Base-by-base conservation (phyloP, 2,888 invertebrate species). In the Hemithea aestivaria region DNA sequence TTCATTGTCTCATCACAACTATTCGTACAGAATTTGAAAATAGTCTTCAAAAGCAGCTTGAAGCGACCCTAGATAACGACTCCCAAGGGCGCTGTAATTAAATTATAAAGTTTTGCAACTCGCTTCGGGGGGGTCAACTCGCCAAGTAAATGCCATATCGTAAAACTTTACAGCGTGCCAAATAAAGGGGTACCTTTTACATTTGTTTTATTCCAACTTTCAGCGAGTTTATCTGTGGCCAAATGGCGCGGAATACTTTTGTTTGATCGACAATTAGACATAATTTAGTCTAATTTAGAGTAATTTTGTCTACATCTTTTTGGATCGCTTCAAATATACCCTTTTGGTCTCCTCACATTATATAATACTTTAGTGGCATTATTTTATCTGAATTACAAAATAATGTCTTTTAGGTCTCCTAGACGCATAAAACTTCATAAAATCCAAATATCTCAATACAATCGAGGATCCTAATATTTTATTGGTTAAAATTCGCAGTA, bases 131-230 rank as follows among this genome's bases (percentile, higher is more conserved):
- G 85, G 85, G 84, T 84, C 84, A 84, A 81, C 77, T 78, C 67
- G 66, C 58, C 72, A 77, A 80, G 75, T 76, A 80, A 84, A 83
- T 74, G 81, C 67, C 62, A 62, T 74, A 70, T 80, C 81, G 70
- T 85, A 84, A 85, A 87, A 84, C 69, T 87, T 85, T 87, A 85
- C 72, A 72, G 71, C 76, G 80, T 79, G 80, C 76, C 71, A 80
- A 83, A 83, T 83, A 78, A 83, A 85, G 73, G 85, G 85, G 84
- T 78, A 73, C 74, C 71, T 77, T 81, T 78, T 75, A 75, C 75
- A 77, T 74, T 77, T 74, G 65, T 73, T 73, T 63, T 56, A 57
- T 62, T 51, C 43, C 31, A 6, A 47, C 51, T 60, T 56, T 62
- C 62, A 59, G 60, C 61, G 66, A 74, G 72, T 74, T 76, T 79